A percentile compares a stretch with the other conserved stretches of the same genome.
These are phyloP conservation scores for Trichogramma dendrolimi DNA, from an alignment of 2,888 invertebrate genomes.

Conservation along the genomic window DNA sequence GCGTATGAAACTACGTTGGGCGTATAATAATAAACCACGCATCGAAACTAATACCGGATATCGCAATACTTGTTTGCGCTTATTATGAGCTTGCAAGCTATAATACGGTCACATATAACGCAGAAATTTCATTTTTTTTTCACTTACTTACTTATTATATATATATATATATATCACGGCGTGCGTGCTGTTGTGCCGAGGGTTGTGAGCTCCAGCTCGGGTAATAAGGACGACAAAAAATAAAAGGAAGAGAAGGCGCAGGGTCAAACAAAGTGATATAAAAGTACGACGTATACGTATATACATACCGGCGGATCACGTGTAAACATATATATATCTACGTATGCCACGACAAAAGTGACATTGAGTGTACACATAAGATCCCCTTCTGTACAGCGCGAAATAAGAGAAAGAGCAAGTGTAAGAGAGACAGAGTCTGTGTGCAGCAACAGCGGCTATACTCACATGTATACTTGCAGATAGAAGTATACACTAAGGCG, in stretches of 20 bases:
- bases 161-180: too few species aligned
- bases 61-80: too few species aligned
- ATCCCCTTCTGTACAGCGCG: conserved; percentile 15
- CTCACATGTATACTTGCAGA: neutral
- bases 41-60: too few species aligned
- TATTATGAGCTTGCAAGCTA: too few species aligned
- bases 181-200: too few species aligned
- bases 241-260: neutral
- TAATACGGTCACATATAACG: too few species aligned
- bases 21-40: too few species aligned
- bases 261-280: conserved; percentile 5
- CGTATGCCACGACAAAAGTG: conserved; percentile 33
- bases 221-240: neutral
- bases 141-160: too few species aligned
- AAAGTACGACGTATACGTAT: conserved; percentile 17
- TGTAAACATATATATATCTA: neutral
- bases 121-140: too few species aligned
- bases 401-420: conserved; percentile 21
- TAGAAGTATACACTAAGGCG: neutral
- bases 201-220: neutral
- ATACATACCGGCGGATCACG: neutral
- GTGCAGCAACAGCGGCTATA: neutral
- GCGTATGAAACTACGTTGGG: too few species aligned
- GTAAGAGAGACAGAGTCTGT: conserved; percentile 20
- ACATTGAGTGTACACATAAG: conserved; percentile 30